Conservation (phyloP, 2,888 invertebrate species). For the Hydrotaea diabolus region DNA sequence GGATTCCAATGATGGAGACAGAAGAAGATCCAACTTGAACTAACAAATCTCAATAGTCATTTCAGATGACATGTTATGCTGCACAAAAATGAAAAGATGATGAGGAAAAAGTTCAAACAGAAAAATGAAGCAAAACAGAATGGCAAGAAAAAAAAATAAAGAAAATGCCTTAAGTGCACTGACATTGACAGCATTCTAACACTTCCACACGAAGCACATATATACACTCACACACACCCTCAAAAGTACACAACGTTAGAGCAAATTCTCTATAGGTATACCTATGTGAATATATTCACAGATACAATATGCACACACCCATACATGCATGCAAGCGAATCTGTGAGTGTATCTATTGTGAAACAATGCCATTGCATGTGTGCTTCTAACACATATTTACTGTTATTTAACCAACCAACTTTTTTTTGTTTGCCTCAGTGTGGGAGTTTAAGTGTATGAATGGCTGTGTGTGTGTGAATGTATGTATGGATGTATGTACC, state of each 20-base stretch:
- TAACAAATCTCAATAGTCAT: slow-evolving; percentile 19
- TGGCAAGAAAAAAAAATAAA: not conserved
- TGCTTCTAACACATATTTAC: slow-evolving; percentile 18
- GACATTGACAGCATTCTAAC: slow-evolving; percentile 50
- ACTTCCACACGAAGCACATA: not conserved
- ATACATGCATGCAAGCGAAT: not conserved
- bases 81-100: not conserved
- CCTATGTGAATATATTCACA: no score
- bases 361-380: slow-evolving; percentile 8
- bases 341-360: not conserved
- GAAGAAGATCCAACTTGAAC: not conserved
- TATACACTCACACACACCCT: not conserved
- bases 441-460: not conserved
- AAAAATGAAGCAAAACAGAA: not conserved
- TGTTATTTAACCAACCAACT: slow-evolving; percentile 22
- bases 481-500: slow-evolving; percentile 29
- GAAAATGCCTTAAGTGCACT: slow-evolving; percentile 48
- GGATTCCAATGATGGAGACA: not conserved
- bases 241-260: slow-evolving; percentile 4
- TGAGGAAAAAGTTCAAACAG: not conserved
- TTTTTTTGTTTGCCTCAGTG: slow-evolving; percentile 2
- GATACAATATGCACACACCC: not conserved
- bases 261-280: no score
- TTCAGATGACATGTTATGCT: not conserved
- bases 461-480: slow-evolving; percentile 18